Evolutionary conservation across 92 coral and sea anemone genomes (phyloP), one percentile per base, ranked within the genome.

Genomic region (Porites rus): DNA sequence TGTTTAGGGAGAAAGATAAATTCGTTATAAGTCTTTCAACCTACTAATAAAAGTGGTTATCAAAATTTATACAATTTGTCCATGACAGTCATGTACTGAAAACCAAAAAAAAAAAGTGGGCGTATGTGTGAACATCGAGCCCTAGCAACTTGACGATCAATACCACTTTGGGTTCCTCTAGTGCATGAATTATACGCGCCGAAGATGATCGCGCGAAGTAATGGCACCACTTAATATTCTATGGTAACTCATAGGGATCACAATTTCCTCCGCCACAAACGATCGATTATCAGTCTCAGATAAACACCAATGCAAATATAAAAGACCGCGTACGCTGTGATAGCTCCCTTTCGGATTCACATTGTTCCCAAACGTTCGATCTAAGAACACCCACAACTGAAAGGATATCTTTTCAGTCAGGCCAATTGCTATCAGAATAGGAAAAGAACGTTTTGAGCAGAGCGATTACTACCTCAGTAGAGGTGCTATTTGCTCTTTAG

Each of bases 221-320:
- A 10, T 78, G 14, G 81, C 19, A 14, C n/a, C 8, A 25, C 21
- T n/a, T 20, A 28, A 46, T 60, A 82, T 59, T 82, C 78, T 59
- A 71, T 82, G 59, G 78, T 24, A 71, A 82, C 78, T 81, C 68
- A 54, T 14, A 17, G 67, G 86, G 69, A 60, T 56, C 69, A 31
- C 51, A 6, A 82, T 82, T 82, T 70, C 53, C 72, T 65, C 21
- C 60, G 61, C 61, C 58, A 81, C 78, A 66, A 18, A 65, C 84
- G 62, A 22, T 52, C 51, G 43, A 54, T 67, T 53, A 25, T 80
- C 46, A 64, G 73, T 53, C 61, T 24, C 74, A 38, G 46, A 3
- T 21, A 51, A 65, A 65, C 18, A 66, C 75, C 24, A 80, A 67
- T 21, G 50, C 70, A 72, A 82, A 82, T 31, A 72, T 21, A 59